phyloP scores from a whole-genome alignment of 2,888 invertebrate species.

The Nomada lathburiana region DNA sequence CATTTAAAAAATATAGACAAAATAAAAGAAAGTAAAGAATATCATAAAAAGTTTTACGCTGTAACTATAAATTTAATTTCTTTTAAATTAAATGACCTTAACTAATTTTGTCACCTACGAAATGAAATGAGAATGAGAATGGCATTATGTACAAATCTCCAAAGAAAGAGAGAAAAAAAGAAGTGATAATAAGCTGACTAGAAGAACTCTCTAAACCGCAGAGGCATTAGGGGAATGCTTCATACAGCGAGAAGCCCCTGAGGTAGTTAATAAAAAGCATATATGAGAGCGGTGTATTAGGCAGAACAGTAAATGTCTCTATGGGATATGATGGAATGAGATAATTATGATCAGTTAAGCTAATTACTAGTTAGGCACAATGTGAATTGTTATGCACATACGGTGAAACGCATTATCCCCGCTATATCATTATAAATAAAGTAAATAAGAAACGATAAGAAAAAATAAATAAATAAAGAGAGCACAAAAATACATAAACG shows the following conservation, averaged over 20 bases:
- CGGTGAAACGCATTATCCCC: constrained; percentile 32
- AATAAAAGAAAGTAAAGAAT: neutral
- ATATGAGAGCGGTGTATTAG: constrained; percentile 81
- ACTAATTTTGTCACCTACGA: constrained; percentile 37
- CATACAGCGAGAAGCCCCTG: constrained; percentile 38
- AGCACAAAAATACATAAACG: neutral
- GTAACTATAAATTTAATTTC: constrained; percentile 9
- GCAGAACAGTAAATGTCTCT: constrained; percentile 76
- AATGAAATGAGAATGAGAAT: constrained; percentile 46
- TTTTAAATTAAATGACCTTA: constrained; percentile 22
- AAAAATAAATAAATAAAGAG: neutral
- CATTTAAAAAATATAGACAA: neutral
- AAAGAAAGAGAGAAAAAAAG: neutral
- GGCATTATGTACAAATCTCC: constrained; percentile 46
- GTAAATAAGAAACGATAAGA: neutral
- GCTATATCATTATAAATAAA: constrained; percentile 14
- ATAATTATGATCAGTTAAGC: constrained; percentile 43
- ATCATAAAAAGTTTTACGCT: neutral
- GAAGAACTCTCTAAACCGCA: constrained; percentile 8
- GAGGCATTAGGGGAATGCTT: constrained; percentile 37
- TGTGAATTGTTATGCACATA: constrained; percentile 36
- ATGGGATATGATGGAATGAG: constrained; percentile 51
- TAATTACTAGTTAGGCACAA: constrained; percentile 49
- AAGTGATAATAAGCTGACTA: constrained; percentile 25
- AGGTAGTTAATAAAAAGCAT: constrained; percentile 70